Base-by-base conservation (phyloP, 2,797 vertebrate genomes). In the Rhynchotus rufescens region DNA sequence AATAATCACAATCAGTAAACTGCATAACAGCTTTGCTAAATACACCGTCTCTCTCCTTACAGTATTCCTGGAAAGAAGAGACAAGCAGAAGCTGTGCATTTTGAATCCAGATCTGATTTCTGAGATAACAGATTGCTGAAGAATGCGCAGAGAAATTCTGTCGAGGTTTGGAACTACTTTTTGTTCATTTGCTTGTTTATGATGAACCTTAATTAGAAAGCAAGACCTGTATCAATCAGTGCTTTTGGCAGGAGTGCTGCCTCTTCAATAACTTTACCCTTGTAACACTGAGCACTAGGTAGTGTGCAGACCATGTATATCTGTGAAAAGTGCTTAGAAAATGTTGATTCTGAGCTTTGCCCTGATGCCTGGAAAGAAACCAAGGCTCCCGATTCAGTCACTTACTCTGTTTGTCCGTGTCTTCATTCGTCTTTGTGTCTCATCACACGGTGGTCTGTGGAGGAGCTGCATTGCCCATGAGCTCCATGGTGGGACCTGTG, bases 1-100 rank as follows among this genome's bases (percentile, higher is more conserved):
- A 91, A 80, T 94, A 95, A 96, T 96, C 90, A 84, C 80, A 86
- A 88, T 89, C 89, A 90, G 96, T 88, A 96, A 93, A 87, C 84
- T 72, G 89, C 94, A 88, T 84, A 82, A 93, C 86, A 92, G 81
- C 96, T 95, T 84, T 93, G 89, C 96, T 97, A 96, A 97, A 93
- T 12, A 68, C 74, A 42, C 86, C 74, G 89, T 77, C 85, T 95
- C 90, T 84, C 91, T 80, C 85, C 88, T 84, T 84, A 38, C 1
- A 34, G 86, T 93, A 68, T 96, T 91, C 89, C 93, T 78, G 90
- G 80, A 81, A 96, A 96, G 94, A 88, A 84, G 92, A 84, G 80
- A 40, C 51, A 64, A 84, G 74, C 65, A 90, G 73, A 74, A 73
- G 72, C 83, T 20, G 80, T 2, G 38, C 42, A 13, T 62, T 92